Evolutionary conservation across 2,113 vertebrate genomes (phyloP).

Genomic region (Rhodinocichla rosea): DNA sequence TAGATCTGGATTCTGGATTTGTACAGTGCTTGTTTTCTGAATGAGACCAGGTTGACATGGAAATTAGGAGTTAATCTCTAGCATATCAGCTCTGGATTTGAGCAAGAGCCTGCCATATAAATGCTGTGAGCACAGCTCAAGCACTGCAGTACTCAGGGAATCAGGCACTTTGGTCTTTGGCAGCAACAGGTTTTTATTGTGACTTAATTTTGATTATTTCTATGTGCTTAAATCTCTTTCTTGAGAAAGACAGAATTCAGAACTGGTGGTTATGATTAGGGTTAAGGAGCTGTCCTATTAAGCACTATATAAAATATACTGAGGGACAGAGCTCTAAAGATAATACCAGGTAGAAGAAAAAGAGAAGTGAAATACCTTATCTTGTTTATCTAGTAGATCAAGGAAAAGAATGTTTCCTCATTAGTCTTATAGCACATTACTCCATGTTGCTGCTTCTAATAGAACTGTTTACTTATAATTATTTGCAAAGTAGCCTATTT

Average conservation of each 20-base stretch:
- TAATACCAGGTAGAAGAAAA: neutral
- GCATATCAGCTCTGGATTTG: neutral
- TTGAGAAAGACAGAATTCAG: neutral
- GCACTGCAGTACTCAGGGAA: neutral
- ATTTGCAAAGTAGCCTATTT: neutral
- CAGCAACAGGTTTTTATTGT: neutral
- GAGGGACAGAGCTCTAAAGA: neutral
- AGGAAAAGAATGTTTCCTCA: neutral
- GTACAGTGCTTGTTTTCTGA: neutral
- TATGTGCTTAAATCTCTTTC: neutral
- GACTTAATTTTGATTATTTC: neutral
- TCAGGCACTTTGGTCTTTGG: neutral
- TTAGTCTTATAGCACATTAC: neutral
- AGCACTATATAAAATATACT: neutral
- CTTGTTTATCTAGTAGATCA: neutral
- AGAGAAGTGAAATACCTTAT: neutral
- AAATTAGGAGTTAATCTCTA: neutral
- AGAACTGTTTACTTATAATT: neutral
- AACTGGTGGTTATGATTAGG: neutral
- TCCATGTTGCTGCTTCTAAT: neutral
- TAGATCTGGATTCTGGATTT: neutral
- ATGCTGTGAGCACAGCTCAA: neutral
- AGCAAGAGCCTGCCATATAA: neutral
- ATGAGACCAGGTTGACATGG: neutral
- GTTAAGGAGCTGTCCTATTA: neutral